Evolutionary conservation across 2,113 vertebrate species (phyloP), one percentile per base, ranked within the genome.

Genomic region (Chaetura pelagica): DNA sequence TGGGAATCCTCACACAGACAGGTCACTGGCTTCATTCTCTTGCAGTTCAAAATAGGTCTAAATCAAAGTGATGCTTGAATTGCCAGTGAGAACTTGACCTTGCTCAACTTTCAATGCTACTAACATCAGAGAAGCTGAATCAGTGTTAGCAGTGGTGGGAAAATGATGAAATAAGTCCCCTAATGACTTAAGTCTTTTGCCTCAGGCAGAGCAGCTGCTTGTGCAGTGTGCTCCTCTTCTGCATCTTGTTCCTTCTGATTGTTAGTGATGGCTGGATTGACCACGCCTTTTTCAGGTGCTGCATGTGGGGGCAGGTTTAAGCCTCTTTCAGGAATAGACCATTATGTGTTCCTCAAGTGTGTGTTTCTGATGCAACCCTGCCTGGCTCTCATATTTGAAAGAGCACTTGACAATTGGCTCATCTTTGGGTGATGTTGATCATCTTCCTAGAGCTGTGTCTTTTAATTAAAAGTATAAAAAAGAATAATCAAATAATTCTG

Each of bases 131-230:
- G 76, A 62, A 35, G 85, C 46, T 2, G 1, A 59, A 38, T 63
- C 72, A 9, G 15, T 14, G 5, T 19, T 21, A 32, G 44, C 44
- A 83, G 27, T 24, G 67, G 54, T 66, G 51, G 29, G 59, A 48
- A 64, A 55, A 57, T 26, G 66, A 71, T 69, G 32, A 46, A 51
- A 30, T 74, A 16, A 6, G 26, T 71, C 3, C 44, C 34, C 34
- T 44, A 5, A 84, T 49, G 52, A 12, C 52, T 71, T 0, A 1
- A 40, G n/a, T 72, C 52, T 48, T 48, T 34, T 64, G 72, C 73
- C 86, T 48, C 23, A 34, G 92, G 84, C 93, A 90, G 26, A 84
- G 61, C 87, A 93, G 84, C 77, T 93, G 93, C 84, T 22, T 54
- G 4, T 16, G 21, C 0, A 0, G 3, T 24, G 44, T 34, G 52